phyloP scores from a whole-genome alignment of 2,113 vertebrate species.

The Rhea pennata region DNA sequence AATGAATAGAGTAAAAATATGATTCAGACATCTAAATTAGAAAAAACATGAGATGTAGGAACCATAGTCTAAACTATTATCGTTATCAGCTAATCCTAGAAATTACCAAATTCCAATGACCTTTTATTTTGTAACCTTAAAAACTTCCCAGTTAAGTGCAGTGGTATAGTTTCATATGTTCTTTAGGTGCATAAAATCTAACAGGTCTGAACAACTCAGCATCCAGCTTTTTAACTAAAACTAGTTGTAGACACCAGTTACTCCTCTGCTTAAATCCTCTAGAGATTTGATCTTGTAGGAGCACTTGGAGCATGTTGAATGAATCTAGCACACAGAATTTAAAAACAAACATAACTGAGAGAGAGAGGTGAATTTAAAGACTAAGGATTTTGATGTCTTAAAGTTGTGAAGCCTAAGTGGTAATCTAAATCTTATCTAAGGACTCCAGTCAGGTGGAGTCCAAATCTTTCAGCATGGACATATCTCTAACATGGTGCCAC shows the following conservation, averaged over 20 bases:
- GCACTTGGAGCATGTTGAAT: not conserved
- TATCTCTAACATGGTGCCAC: not conserved
- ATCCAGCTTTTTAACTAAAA: not conserved
- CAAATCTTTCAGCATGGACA: not conserved
- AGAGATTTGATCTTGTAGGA: not conserved
- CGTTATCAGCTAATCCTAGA: not conserved
- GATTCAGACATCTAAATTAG: not conserved
- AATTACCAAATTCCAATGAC: not conserved
- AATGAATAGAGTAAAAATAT: not conserved
- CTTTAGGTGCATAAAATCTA: not conserved
- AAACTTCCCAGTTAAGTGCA: not conserved
- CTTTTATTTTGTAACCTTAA: not conserved
- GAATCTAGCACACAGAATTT: not conserved
- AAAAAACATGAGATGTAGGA: not conserved
- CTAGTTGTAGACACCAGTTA: not conserved
- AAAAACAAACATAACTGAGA: not conserved
- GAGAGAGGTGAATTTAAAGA: not conserved
- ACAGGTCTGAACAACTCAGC: not conserved
- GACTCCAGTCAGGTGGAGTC: not conserved
- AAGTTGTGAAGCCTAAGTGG: not conserved
- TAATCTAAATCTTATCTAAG: not conserved
- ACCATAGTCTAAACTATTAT: not conserved
- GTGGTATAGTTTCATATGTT: not conserved
- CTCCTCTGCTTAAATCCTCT: not conserved
- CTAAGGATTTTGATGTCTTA: not conserved